Conservation (phyloP, 1,140 invertebrate species). For the Berghia stephanieae region DNA sequence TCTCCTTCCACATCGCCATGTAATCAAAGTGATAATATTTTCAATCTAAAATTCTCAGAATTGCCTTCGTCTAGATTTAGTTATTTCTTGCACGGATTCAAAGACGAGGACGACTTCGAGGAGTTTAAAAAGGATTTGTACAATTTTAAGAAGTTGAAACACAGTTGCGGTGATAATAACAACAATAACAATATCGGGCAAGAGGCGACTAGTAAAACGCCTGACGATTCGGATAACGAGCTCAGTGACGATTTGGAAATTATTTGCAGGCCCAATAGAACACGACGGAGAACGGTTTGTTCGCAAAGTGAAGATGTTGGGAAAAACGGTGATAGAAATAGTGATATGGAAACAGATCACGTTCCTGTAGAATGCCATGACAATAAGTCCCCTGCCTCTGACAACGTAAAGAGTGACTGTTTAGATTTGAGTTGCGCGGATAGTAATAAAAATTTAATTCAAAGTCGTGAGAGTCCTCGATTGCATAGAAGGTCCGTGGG, state of each 20-base stretch:
- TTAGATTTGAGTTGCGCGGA: too few relatives aligned
- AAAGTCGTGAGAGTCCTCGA: too few relatives aligned
- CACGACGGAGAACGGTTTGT: not conserved
- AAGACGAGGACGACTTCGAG: slow-evolving; percentile 60
- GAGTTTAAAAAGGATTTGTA: slow-evolving; percentile 57
- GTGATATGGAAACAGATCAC: not conserved
- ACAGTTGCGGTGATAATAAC: slow-evolving; percentile 20
- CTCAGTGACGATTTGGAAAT: slow-evolving; percentile 22
- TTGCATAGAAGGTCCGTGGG: too few relatives aligned
- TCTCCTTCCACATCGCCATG: too few relatives aligned
- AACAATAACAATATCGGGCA: too few relatives aligned
- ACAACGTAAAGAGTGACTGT: not conserved
- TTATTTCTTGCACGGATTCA: slow-evolving; percentile 53
- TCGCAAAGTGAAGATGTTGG: not conserved
- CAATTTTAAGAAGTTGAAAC: slow-evolving; percentile 44
- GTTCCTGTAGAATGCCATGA: not conserved
- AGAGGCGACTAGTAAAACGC: slow-evolving; percentile 29
- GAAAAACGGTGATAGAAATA: not conserved
- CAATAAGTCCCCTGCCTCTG: not conserved
- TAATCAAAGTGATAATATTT: slow-evolving; percentile 48
- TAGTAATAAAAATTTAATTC: too few relatives aligned
- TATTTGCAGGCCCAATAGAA: slow-evolving; percentile 16
- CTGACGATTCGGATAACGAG: not conserved
- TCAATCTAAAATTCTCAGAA: slow-evolving; percentile 50
- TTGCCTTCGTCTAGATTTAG: slow-evolving; percentile 43